Conservation (phyloP, 2,113 vertebrate genomes). For the Labeo catla region DNA sequence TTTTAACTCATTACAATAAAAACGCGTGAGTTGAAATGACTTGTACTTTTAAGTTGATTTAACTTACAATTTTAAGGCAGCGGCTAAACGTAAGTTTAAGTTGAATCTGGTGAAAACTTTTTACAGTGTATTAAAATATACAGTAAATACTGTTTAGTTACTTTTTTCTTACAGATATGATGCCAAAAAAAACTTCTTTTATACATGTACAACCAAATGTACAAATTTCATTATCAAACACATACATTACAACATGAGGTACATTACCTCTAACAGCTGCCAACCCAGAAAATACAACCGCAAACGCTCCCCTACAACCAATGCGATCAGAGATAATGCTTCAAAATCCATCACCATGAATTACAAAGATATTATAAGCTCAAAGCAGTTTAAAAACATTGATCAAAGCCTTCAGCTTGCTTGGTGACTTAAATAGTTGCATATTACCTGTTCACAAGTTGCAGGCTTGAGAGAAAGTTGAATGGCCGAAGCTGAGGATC, state of each 20-base stretch:
- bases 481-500: neutral
- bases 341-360: neutral
- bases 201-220: neutral
- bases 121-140: neutral
- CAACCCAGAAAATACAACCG: neutral
- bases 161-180: neutral
- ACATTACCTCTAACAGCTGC: neutral
- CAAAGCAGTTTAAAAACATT: neutral
- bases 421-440: neutral
- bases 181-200: no score
- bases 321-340: neutral
- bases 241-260: neutral
- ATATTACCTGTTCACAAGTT: neutral
- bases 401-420: neutral
- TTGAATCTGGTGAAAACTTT: no score
- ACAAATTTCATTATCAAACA: neutral
- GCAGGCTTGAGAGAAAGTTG: constrained; percentile 2
- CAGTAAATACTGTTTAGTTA: neutral
- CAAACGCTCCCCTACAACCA: neutral
- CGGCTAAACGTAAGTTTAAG: no score
- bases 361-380: neutral
- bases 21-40: no score
- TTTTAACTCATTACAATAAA: no score
- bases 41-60: no score
- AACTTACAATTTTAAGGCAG: no score